Evolutionary conservation across 1,140 invertebrate species (phyloP).

Genomic region (Teleogryllus occipitalis): DNA sequence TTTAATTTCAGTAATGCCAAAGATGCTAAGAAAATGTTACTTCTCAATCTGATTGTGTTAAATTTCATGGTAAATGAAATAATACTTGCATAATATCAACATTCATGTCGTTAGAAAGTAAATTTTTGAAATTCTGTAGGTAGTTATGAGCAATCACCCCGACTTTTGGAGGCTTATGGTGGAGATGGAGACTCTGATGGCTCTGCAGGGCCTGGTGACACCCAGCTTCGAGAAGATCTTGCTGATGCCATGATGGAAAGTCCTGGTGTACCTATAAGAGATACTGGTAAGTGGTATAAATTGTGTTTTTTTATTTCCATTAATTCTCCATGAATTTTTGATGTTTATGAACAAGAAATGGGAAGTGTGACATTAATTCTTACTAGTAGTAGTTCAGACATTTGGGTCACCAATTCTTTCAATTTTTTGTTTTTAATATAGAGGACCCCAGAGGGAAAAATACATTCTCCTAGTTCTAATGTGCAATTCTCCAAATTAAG

Average conservation of each 20-base stretch:
- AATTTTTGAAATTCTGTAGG: conserved; percentile 39
- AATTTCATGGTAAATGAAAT: too few relatives aligned
- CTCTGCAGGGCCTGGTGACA: conserved; percentile 50
- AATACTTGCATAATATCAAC: too few relatives aligned
- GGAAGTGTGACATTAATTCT: neutral
- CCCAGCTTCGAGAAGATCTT: conserved; percentile 76
- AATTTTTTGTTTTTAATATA: too few relatives aligned
- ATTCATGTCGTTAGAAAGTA: neutral
- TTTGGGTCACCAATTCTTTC: too few relatives aligned
- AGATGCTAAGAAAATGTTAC: too few relatives aligned
- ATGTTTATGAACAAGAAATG: neutral
- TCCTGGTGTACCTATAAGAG: conserved; percentile 44
- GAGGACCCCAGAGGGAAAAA: too few relatives aligned
- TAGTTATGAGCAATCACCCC: conserved; percentile 85
- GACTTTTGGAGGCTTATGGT: conserved; percentile 52
- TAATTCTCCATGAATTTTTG: neutral
- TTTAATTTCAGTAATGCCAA: too few relatives aligned
- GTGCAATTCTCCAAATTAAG: too few relatives aligned
- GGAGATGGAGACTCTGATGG: conserved; percentile 30
- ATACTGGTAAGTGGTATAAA: conserved; percentile 42
- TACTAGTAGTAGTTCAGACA: neutral
- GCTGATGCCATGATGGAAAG: conserved; percentile 91
- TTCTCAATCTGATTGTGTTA: too few relatives aligned
- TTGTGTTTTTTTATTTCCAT: neutral
- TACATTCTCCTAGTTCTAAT: too few relatives aligned